Base-by-base conservation (phyloP, 2,797 vertebrate species). In the Crenuchus spilurus region DNA sequence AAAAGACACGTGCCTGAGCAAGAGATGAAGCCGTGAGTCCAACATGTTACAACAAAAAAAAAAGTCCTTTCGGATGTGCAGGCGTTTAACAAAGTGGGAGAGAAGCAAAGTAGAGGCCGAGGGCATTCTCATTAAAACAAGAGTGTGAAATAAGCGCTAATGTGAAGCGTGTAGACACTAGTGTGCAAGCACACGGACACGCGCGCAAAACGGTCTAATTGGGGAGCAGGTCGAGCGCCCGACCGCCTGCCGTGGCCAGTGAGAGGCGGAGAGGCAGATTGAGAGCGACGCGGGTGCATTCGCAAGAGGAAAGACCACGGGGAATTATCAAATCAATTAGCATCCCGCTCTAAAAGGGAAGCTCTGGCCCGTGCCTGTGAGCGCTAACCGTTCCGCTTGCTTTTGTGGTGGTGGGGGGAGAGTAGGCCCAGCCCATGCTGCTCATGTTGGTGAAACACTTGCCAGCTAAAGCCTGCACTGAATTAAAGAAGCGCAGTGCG, bases 301-400 rank as follows among this genome's bases (percentile, higher is more conserved):
- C 35, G 57, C 74, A 70, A 78, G 60, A 83, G 82, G 76, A 83
- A 85, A 88, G 87, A 91, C 94, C 93, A 90, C 81, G 85, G 94
- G 94, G 95, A 94, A 94, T 93, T 93, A 95, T 93, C 94, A 94
- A 96, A 96, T 95, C 95, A 96, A 95, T 96, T 96, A 96, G 91
- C 93, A 86, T 94, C 93, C 94, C 92, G 94, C 93, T 95, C 92
- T 88, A 90, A 92, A 94, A 79, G 70, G 61, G 77, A 84, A 70
- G 67, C 91, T 90, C 90, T 83, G 92, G 89, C 57, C 90, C 9
- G 72, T 93, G 94, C 94, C 94, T 95, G 89, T 91, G 90, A 94
- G 95, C 92, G 90, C 90, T 92, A 91, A 93, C 92, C 86, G 91
- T 88, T 93, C 88, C 87, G 90, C 69, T 92, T 91, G 78, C 61